A percentile compares a stretch with the other conserved stretches of the same genome.
Evolutionary conservation across 2,113 vertebrate species (phyloP).

Genomic region (Gopherus evgoodei): DNA sequence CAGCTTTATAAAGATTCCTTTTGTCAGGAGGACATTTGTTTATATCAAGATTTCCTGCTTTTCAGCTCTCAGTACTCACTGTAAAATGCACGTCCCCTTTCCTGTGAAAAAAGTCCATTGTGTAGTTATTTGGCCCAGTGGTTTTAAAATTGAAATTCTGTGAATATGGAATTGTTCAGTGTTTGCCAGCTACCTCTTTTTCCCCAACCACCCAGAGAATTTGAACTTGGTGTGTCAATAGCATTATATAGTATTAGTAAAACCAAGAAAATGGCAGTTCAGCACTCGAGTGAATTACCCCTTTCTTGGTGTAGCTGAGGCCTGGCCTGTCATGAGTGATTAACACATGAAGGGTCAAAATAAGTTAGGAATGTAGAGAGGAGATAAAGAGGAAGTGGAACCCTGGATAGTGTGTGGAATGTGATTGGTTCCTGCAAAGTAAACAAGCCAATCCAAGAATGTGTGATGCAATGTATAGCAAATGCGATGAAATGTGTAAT

Average conservation of each 20-base stretch:
- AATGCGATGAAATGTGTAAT: too few relatives aligned
- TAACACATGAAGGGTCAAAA: too few relatives aligned
- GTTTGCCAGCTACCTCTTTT: background rate
- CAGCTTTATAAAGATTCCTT: too few relatives aligned
- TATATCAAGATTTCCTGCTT: background rate
- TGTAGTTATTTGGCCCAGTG: background rate
- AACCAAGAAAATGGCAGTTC: background rate
- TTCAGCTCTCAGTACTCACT: background rate
- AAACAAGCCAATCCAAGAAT: too few relatives aligned
- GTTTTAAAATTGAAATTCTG: background rate
- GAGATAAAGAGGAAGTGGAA: too few relatives aligned
- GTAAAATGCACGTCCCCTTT: background rate
- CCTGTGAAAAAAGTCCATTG: background rate
- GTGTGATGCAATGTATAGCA: too few relatives aligned
- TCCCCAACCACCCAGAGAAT: too few relatives aligned
- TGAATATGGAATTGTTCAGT: background rate
- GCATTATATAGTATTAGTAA: background rate
- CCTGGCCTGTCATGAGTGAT: too few relatives aligned
- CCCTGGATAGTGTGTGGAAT: too few relatives aligned
- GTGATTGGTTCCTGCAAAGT: too few relatives aligned
- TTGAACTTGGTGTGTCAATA: background rate
- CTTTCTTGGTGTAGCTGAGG: background rate
- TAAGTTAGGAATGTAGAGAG: too few relatives aligned
- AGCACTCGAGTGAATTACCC: background rate
- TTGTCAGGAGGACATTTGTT: too few relatives aligned